Base-by-base conservation (phyloP, 2,888 invertebrate genomes). In the Matsumyia berberina region DNA sequence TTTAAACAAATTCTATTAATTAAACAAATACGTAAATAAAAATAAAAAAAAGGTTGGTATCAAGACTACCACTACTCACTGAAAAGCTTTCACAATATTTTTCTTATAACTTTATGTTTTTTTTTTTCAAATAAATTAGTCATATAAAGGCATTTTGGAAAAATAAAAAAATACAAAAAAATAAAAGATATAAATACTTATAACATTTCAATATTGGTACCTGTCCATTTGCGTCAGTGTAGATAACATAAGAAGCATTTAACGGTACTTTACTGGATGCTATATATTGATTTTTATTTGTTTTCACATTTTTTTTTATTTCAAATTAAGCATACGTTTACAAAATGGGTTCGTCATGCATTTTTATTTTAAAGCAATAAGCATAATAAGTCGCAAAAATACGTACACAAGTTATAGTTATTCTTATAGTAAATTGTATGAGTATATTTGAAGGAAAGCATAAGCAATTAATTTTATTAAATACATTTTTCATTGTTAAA, bases 221-320 rank as follows among this genome's bases (percentile, higher is more conserved):
- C 97, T 97, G 97, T 95, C 96, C 97, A 94, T 96, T 96, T 93
- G 96, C 96, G 94, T 97, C 97, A 94, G 97, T 97, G 95, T 97
- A 97, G 94, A 96, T 95, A 94, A 97, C 97, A 94, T 95, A 96
- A 93, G 96, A 96, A 94, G 96, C 97, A 94, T 97, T 97, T 93
- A 95, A 94, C 92, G 96, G 96, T 94, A 96, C 94, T 94, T 95
- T 93, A 93, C 88, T 89, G 87, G 89, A 88, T 86, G 91, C 90
- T 90, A 88, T 69, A 80, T 86, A 82, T 66, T 31, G 19, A 74
- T 67, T 37, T 19, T 11, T 35, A 19, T 57, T 53, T 55, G 1
- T 49, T 39, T 53, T 62, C 6, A 66, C 29, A 33, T 44, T 19
- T 9, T 44, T 66, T 76, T 33, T 24, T 51, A 39, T 12, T 8